phyloP scores from a whole-genome alignment of 2,888 invertebrate genomes.

The Drosophila rubida region DNA sequence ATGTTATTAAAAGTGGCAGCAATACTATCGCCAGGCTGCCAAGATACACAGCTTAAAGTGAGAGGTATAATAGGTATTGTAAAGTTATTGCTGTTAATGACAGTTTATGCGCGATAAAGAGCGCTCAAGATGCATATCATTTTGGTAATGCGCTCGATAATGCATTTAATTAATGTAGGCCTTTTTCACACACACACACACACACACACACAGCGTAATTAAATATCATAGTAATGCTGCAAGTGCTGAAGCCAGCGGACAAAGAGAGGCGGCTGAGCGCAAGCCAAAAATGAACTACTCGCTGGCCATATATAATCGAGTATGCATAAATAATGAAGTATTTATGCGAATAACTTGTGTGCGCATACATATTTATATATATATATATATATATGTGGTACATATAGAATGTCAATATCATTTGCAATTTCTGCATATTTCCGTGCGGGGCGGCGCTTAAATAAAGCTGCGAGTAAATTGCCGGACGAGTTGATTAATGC shows the following conservation, averaged over 20 bases:
- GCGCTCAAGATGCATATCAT: not conserved
- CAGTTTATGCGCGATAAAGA: not conserved
- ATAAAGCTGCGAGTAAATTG: conserved; percentile 58
- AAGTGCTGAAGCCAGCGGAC: not conserved
- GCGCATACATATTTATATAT: not conserved
- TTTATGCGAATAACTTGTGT: conserved; percentile 9
- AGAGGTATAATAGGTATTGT: not conserved
- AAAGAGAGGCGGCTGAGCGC: conserved; percentile 27
- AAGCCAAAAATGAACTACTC: conserved; percentile 24
- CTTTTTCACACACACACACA: not conserved
- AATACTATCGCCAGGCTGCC: not conserved
- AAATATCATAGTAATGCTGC: conserved; percentile 8
- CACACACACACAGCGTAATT: not conserved
- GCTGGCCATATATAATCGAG: no score
- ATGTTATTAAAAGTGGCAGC: conserved; percentile 15
- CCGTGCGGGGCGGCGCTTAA: conserved; percentile 3
- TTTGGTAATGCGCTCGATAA: conserved; percentile 1
- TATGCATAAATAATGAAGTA: conserved; percentile 38
- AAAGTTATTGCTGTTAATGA: not conserved
- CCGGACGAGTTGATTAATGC: conserved; percentile 72
- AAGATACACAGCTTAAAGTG: not conserved
- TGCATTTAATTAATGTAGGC: conserved; percentile 1
- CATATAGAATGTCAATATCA: conserved; percentile 26
- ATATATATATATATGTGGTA: conserved; percentile 3
- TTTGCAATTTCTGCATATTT: conserved; percentile 22